phyloP scores from a whole-genome alignment of 2,797 vertebrate species.

The Momotus momota region DNA sequence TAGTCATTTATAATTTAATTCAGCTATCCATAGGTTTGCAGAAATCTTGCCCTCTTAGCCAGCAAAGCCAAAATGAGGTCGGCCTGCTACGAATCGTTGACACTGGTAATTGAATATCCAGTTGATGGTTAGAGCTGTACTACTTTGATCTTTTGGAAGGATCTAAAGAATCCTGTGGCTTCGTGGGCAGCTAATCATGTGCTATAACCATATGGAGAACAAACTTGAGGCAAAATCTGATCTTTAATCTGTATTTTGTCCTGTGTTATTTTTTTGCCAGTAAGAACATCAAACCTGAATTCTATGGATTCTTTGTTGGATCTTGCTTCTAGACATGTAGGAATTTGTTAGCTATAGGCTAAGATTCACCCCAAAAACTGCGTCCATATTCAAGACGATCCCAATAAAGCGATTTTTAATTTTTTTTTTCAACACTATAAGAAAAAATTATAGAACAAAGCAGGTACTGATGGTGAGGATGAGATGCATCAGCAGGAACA shows the following conservation, averaged over 20 bases:
- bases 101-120: background rate
- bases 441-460: background rate
- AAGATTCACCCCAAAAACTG: too few species aligned
- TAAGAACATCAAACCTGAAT: background rate
- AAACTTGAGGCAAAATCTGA: background rate
- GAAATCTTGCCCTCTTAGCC: background rate
- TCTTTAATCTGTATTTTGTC: slow-evolving; percentile 8
- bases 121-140: background rate
- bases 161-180: background rate
- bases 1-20: background rate
- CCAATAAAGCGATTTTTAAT: too few species aligned
- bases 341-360: too few species aligned
- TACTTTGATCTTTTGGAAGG: slow-evolving; percentile 18
- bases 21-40: background rate
- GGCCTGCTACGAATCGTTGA: background rate
- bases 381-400: too few species aligned
- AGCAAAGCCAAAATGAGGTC: background rate
- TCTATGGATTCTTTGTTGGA: too few species aligned
- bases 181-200: background rate
- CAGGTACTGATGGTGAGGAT: background rate
- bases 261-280: background rate
- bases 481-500: background rate
- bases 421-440: too few species aligned
- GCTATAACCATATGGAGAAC: background rate
- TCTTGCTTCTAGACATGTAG: too few species aligned